Evolutionary conservation across 2,888 invertebrate genomes (phyloP).

Genomic region (Rhogogaster chlorosoma): DNA sequence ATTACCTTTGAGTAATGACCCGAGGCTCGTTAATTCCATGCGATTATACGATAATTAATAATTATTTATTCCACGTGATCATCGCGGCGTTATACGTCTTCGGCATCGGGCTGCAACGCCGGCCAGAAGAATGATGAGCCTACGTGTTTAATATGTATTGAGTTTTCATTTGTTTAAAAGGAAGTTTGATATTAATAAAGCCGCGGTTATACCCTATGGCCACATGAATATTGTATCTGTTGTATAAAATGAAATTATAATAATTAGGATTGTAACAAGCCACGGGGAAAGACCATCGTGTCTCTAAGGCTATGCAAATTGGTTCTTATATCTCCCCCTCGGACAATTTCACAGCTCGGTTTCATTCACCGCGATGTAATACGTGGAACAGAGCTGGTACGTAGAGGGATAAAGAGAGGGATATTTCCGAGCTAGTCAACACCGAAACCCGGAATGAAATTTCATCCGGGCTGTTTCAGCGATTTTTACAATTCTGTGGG

Average conservation of each 20-base stretch:
- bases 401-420: background rate
- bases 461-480: background rate
- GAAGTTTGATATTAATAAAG: background rate
- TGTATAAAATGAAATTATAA: conserved; percentile 30
- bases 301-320: conserved; percentile 22
- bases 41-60: conserved; percentile 9
- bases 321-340: background rate
- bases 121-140: background rate
- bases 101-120: background rate
- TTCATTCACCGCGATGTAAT: conserved; percentile 2
- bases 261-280: conserved; percentile 24
- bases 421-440: background rate
- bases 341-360: conserved; percentile 8
- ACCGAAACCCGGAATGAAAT: background rate
- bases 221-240: conserved; percentile 35
- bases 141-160: background rate
- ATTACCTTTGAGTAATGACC: conserved; percentile 6
- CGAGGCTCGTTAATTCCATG: background rate
- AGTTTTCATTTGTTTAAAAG: background rate
- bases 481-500: background rate
- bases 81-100: background rate
- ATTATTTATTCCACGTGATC: conserved; percentile 20
- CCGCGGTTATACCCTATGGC: background rate
- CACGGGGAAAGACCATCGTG: background rate
- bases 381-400: background rate